phyloP scores from a whole-genome alignment of 2,113 vertebrate species.

The Burhinus oedicnemus region DNA sequence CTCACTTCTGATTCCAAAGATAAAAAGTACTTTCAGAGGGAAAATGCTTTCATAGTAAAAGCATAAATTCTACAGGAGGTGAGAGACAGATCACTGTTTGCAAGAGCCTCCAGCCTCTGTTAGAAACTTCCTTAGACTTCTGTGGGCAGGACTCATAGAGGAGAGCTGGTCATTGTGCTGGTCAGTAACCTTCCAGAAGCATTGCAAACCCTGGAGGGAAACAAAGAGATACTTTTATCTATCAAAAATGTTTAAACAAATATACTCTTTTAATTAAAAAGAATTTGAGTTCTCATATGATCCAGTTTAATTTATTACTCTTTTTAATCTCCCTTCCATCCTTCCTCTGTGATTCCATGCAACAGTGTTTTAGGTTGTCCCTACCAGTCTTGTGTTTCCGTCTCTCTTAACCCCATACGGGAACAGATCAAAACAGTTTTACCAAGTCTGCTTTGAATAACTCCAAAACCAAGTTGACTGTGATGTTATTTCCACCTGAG shows the following conservation, averaged over 20 bases:
- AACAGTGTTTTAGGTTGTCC: not conserved
- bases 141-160: not conserved
- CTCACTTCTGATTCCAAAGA: constrained; percentile 32
- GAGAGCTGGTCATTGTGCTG: not conserved
- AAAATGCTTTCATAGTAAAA: constrained; percentile 21
- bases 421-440: not conserved
- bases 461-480: not conserved
- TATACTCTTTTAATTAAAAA: not conserved
- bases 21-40: constrained; percentile 4
- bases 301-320: not conserved
- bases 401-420: not conserved
- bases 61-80: not conserved
- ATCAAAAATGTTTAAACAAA: not conserved
- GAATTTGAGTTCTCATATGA: not conserved
- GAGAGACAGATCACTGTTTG: not conserved
- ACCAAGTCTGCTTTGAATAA: not conserved
- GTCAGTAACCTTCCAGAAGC: not conserved
- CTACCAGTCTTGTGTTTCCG: not conserved
- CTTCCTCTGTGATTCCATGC: not conserved
- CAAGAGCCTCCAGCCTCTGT: not conserved
- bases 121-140: not conserved
- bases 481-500: not conserved
- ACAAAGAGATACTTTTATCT: not conserved
- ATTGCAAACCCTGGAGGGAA: not conserved
- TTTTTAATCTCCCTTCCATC: not conserved